A percentile compares a stretch with the other conserved stretches of the same genome.
phyloP scores from a whole-genome alignment of 92 coral and sea anemone genomes.

The Galaxea fascicularis region DNA sequence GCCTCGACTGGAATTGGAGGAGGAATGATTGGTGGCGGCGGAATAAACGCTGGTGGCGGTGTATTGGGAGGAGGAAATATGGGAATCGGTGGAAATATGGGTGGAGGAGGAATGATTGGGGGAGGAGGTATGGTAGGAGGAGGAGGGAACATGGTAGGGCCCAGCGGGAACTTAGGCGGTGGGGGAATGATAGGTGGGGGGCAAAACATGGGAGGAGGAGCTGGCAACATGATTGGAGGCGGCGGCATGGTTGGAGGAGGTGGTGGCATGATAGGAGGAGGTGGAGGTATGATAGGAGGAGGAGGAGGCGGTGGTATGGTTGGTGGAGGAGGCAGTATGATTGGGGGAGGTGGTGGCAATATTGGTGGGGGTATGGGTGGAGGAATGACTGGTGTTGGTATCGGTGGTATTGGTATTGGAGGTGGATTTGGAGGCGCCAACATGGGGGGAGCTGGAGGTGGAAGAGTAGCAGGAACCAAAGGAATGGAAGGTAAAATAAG shows the following conservation, averaged over 20 bases:
- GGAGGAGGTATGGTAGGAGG: conserved; percentile 28
- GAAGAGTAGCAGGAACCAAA: conserved; percentile 33
- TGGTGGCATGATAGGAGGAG: conserved; percentile 18
- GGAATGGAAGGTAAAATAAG: conserved; percentile 62
- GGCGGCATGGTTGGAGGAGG: conserved; percentile 35
- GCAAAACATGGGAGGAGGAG: not conserved
- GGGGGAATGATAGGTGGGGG: conserved; percentile 17
- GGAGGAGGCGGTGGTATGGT: conserved; percentile 19
- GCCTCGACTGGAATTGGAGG: not conserved
- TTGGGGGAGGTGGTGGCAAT: conserved; percentile 32
- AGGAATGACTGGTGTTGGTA: conserved; percentile 1
- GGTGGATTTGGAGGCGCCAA: conserved; percentile 30
- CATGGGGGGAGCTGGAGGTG: conserved; percentile 52
- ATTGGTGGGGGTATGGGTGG: conserved; percentile 29
- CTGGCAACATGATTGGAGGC: conserved; percentile 28
- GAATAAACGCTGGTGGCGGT: not conserved
- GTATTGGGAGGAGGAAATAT: conserved; percentile 22
- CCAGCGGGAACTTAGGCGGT: conserved; percentile 16
- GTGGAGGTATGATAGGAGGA: conserved; percentile 38
- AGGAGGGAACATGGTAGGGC: not conserved
- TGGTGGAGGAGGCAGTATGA: conserved; percentile 18
- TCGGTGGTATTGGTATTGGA: conserved; percentile 1
- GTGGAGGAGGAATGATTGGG: conserved; percentile 24
- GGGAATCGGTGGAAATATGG: conserved; percentile 4
- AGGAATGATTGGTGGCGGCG: conserved; percentile 30